phyloP scores from a whole-genome alignment of 2,888 invertebrate species.

The Macrophya annulata region DNA sequence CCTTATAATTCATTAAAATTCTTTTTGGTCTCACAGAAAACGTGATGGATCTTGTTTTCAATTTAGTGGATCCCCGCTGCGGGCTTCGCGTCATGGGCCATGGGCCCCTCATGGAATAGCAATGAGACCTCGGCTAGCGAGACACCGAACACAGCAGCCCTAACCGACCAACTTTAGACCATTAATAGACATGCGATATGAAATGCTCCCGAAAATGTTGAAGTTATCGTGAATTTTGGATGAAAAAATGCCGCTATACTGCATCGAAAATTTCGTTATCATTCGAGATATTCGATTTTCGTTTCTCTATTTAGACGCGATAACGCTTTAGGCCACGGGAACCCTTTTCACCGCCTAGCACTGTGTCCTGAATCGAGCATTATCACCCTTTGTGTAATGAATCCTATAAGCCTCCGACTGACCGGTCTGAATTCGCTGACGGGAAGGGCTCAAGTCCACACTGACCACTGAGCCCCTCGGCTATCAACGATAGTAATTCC shows the following conservation, averaged over 20 bases:
- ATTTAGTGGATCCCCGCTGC: constrained; percentile 77
- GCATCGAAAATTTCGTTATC: not conserved
- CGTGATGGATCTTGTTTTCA: constrained; percentile 79
- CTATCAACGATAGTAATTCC: constrained; percentile 52
- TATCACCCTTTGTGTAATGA: constrained; percentile 77
- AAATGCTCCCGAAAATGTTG: not conserved
- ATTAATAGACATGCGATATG: not conserved
- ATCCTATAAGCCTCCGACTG: constrained; percentile 76
- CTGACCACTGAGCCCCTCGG: constrained; percentile 47
- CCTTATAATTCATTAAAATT: constrained; percentile 79
- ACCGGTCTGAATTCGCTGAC: constrained; percentile 68
- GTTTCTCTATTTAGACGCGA: not conserved
- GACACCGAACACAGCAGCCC: not conserved
- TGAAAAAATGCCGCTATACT: not conserved
- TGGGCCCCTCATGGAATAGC: constrained; percentile 73
- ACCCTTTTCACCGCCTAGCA: constrained; percentile 67
- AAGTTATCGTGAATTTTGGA: not conserved
- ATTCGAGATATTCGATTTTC: not conserved
- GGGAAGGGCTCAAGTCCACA: constrained; percentile 63
- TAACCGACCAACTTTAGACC: not conserved
- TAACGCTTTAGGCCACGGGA: not conserved
- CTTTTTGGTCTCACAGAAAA: constrained; percentile 76
- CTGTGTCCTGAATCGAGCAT: constrained; percentile 71
- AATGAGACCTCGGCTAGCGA: constrained; percentile 67
- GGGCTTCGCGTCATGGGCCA: constrained; percentile 69